A percentile compares a stretch with the other conserved stretches of the same genome.
These are phyloP conservation scores for Lapara coniferarum DNA, from an alignment of 2,888 invertebrate species.

Conservation along the genomic window DNA sequence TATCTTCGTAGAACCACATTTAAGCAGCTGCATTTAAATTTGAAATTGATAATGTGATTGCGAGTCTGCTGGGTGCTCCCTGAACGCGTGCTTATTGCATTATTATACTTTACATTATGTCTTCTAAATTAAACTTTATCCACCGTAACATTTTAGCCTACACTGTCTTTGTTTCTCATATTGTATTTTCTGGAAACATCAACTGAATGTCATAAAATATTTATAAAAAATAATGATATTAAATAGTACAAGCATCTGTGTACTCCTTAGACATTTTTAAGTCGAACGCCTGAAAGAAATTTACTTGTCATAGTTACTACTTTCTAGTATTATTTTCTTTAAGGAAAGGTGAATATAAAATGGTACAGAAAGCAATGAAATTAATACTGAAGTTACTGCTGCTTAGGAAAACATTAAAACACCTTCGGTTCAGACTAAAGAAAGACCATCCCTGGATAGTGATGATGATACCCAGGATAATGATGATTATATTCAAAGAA, in stretches of 20 bases:
- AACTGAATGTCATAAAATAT: too few relatives aligned
- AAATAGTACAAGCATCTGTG: neutral
- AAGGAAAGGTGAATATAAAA: too few relatives aligned
- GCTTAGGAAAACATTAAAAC: too few relatives aligned
- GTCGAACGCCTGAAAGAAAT: too few relatives aligned
- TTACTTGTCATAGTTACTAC: too few relatives aligned
- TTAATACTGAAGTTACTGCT: too few relatives aligned
- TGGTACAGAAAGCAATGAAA: too few relatives aligned
- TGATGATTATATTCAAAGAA: neutral
- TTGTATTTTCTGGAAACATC: neutral
- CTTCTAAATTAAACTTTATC: slow-evolving; percentile 3
- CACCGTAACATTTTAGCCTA: neutral
- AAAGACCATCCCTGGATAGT: neutral
- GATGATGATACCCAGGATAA: neutral
- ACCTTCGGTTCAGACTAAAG: too few relatives aligned
- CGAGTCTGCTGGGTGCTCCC: slow-evolving; percentile 27
- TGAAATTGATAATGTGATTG: slow-evolving; percentile 37
- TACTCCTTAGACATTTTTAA: too few relatives aligned
- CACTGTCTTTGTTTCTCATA: neutral
- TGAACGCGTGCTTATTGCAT: slow-evolving; percentile 15
- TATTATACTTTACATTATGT: slow-evolving; percentile 13
- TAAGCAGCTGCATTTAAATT: slow-evolving; percentile 37
- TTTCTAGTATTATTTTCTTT: too few relatives aligned
- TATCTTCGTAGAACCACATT: slow-evolving; percentile 32
- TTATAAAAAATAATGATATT: neutral